Conservation (phyloP, 2,888 invertebrate genomes). For the Noctua janthe region DNA sequence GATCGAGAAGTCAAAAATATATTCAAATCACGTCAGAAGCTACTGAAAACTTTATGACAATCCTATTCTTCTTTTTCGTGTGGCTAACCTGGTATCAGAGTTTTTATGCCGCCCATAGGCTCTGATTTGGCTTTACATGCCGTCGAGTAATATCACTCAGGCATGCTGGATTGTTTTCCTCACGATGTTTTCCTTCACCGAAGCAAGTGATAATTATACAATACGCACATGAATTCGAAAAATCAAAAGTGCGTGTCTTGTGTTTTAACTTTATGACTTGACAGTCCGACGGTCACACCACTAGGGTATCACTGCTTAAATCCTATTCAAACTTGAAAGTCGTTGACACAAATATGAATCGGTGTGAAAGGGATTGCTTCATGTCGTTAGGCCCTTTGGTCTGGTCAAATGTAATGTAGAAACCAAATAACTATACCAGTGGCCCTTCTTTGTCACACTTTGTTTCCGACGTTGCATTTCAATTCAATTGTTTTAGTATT, state of each 20-base stretch:
- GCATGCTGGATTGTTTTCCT: no score
- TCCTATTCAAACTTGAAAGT: not conserved
- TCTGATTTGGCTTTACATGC: no score
- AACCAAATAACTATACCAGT: not conserved
- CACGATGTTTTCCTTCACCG: no score
- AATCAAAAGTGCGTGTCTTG: no score
- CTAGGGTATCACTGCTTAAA: no score
- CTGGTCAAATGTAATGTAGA: not conserved
- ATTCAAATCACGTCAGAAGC: not conserved
- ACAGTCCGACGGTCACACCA: no score
- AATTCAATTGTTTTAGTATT: slow-evolving; percentile 25
- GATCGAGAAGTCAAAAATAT: not conserved
- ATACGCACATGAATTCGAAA: no score
- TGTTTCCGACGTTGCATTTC: not conserved
- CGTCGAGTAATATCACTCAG: no score
- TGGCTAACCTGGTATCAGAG: no score
- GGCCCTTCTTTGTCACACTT: slow-evolving; percentile 3
- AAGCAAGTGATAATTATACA: no score
- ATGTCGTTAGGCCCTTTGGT: not conserved
- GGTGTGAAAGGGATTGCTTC: not conserved
- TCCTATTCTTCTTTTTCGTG: not conserved
- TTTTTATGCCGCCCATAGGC: no score
- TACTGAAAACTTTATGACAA: not conserved
- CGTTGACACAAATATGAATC: not conserved
- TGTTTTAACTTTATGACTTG: no score